A percentile compares a stretch with the other conserved stretches of the same genome.
phyloP scores from a whole-genome alignment of 2,113 vertebrate species.

The Heteronetta atricapilla region DNA sequence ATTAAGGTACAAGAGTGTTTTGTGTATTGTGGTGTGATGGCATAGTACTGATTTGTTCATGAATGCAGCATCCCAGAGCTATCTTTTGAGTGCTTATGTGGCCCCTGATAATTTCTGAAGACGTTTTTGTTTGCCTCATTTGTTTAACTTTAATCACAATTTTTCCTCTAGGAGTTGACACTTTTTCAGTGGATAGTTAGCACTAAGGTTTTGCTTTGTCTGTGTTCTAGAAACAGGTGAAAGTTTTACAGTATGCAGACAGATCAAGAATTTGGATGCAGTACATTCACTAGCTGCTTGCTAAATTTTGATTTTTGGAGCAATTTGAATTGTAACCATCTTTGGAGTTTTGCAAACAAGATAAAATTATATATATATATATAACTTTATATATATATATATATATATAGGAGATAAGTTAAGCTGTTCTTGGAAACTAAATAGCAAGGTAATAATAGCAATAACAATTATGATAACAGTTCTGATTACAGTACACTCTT shows the following conservation, averaged over 20 bases:
- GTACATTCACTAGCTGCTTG: not conserved
- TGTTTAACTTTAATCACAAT: not conserved
- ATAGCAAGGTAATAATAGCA: not conserved
- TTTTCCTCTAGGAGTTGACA: constrained; percentile 6
- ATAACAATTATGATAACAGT: not conserved
- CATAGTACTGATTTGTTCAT: not conserved
- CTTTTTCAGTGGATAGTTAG: not conserved
- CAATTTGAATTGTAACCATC: not conserved
- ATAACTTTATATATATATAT: not conserved
- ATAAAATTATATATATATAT: not conserved
- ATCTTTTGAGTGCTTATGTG: not conserved
- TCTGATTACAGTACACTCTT: not conserved
- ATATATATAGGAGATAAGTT: not conserved
- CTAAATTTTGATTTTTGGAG: not conserved
- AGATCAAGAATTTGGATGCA: not conserved
- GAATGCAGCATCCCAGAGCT: not conserved
- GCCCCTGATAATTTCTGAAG: not conserved
- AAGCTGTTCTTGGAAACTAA: not conserved
- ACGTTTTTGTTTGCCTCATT: constrained; percentile 5
- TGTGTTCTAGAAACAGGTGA: not conserved
- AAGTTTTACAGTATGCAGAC: not conserved
- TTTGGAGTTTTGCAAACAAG: not conserved
- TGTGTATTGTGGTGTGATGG: not conserved
- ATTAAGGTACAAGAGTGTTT: not conserved
- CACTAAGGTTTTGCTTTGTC: not conserved